Conservation (phyloP, 2,888 invertebrate species). For the Lasius platythorax region DNA sequence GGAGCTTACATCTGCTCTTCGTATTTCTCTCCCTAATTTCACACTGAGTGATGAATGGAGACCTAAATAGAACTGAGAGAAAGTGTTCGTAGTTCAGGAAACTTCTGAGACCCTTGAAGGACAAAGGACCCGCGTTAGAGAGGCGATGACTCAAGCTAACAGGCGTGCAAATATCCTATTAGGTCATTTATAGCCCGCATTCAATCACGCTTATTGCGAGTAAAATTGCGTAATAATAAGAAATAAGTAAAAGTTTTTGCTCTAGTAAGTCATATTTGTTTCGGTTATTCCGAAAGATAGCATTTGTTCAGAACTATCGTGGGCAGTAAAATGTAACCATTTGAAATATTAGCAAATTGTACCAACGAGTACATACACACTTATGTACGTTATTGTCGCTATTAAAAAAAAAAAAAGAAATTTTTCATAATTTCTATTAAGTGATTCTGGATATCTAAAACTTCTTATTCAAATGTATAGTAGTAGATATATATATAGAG, state of each 20-base stretch:
- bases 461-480: not conserved
- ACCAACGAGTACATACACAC: not conserved
- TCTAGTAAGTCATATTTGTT: not conserved
- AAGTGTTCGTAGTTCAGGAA: constrained; percentile 39
- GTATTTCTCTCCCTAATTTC: constrained; percentile 28
- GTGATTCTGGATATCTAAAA: not conserved
- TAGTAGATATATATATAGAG: not conserved
- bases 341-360: not conserved
- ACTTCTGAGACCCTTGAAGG: constrained; percentile 51
- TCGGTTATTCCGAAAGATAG: not conserved
- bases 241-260: constrained; percentile 11
- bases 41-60: constrained; percentile 48
- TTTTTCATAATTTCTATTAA: not conserved
- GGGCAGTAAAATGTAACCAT: not conserved
- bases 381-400: not conserved
- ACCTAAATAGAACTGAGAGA: constrained; percentile 43
- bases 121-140: constrained; percentile 42
- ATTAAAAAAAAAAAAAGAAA: not conserved
- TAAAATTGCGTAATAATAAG: constrained; percentile 11
- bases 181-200: constrained; percentile 15
- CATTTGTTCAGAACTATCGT: not conserved
- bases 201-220: not conserved
- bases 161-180: constrained; percentile 18
- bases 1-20: not conserved
- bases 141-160: constrained; percentile 28